A percentile compares a stretch with the other conserved stretches of the same genome.
phyloP scores from a whole-genome alignment of 1,140 invertebrate genomes.

The Battus philenor region DNA sequence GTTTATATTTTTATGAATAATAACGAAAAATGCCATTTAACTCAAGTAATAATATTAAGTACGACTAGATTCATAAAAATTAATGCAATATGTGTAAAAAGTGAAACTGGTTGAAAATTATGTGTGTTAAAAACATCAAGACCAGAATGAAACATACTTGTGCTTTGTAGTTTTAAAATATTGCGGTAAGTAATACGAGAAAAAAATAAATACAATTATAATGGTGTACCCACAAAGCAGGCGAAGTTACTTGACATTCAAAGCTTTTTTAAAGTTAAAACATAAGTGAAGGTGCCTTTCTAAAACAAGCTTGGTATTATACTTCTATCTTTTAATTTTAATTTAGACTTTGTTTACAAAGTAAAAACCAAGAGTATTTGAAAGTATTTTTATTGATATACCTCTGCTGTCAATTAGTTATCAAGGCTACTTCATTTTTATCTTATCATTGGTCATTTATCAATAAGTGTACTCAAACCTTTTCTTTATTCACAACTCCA shows the following conservation, averaged over 20 bases:
- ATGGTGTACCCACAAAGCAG: neutral
- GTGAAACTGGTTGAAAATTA: conserved; percentile 45
- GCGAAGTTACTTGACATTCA: neutral
- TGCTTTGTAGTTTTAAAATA: conserved; percentile 51
- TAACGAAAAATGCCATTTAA: conserved; percentile 66
- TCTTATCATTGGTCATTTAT: conserved; percentile 45
- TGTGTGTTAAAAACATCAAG: conserved; percentile 61
- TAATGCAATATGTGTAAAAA: conserved; percentile 26
- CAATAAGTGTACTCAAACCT: conserved; percentile 30
- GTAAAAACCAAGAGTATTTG: neutral
- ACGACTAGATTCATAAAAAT: conserved; percentile 27
- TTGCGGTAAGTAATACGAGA: conserved; percentile 51
- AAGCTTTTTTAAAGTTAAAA: conserved; percentile 2
- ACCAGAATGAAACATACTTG: conserved; percentile 69
- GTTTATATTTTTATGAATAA: conserved; percentile 65
- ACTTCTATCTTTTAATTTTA: conserved; percentile 16
- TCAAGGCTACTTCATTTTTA: conserved; percentile 31
- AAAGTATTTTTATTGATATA: conserved; percentile 4
- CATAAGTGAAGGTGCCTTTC: conserved; percentile 31
- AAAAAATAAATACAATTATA: conserved; percentile 22
- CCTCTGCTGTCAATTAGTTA: conserved; percentile 23
- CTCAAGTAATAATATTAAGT: conserved; percentile 41
- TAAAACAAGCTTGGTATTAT: conserved; percentile 24
- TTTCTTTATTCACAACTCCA: conserved; percentile 10
- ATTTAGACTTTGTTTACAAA: conserved; percentile 18